Conservation (phyloP, 2,797 vertebrate genomes). For the Ptychadena robeensis region DNA sequence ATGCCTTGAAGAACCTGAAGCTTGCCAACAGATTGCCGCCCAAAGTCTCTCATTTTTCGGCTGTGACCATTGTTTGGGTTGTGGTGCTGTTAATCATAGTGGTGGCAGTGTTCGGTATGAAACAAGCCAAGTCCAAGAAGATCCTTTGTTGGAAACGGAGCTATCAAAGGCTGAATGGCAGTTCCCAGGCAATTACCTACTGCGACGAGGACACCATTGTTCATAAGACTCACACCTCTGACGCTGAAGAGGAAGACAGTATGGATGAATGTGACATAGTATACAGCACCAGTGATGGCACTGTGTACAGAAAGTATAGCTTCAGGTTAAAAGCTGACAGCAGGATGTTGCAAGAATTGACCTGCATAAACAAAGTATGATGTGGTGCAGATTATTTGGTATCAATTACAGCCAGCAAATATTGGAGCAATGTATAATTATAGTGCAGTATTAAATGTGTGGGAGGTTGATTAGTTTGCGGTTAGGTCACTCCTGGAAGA, state of each 20-base stretch:
- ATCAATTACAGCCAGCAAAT: background rate
- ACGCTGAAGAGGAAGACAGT: constrained; percentile 63
- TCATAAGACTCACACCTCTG: constrained; percentile 72
- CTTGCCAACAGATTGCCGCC: constrained; percentile 63
- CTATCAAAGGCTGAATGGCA: constrained; percentile 79
- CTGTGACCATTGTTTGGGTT: constrained; percentile 69
- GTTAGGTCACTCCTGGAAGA: background rate
- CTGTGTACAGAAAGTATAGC: constrained; percentile 72
- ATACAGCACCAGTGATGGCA: constrained; percentile 79
- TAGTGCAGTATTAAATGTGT: background rate
- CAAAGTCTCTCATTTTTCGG: constrained; percentile 58
- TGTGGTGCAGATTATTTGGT: background rate
- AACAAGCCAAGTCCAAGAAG: constrained; percentile 74
- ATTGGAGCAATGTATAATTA: background rate
- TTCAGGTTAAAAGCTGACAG: constrained; percentile 69
- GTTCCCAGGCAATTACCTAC: constrained; percentile 55
- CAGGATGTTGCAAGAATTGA: constrained; percentile 61
- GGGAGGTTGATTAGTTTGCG: background rate
- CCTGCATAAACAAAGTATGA: constrained; percentile 30
- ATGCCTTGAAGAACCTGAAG: constrained; percentile 40
- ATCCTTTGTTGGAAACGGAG: constrained; percentile 79
- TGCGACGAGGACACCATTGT: constrained; percentile 70
- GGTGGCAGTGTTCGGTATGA: constrained; percentile 69
- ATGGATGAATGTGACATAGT: constrained; percentile 82
- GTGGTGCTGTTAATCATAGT: constrained; percentile 66